These are phyloP conservation scores for Bradysia coprophila DNA, from an alignment of 1,140 invertebrate species.

Conservation along the genomic window DNA sequence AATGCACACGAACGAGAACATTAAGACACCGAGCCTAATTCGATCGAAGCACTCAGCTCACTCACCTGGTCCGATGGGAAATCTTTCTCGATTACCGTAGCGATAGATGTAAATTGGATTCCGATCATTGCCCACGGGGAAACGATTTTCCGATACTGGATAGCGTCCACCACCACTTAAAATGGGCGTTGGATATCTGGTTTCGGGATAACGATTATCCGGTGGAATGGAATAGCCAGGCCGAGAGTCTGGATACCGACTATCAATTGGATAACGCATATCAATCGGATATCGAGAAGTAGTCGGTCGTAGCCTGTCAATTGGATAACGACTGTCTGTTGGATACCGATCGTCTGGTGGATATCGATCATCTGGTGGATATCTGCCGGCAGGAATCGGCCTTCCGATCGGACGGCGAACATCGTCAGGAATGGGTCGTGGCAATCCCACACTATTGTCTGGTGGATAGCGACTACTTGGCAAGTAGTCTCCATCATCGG, in stretches of 20 bases:
- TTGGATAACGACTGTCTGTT: slow-evolving; percentile 3
- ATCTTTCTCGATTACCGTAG: slow-evolving; percentile 14
- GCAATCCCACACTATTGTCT: too few relatives aligned
- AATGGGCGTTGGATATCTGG: slow-evolving; percentile 18
- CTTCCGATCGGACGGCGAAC: neutral
- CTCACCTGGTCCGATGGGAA: slow-evolving; percentile 13
- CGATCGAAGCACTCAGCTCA: too few relatives aligned
- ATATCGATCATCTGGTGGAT: slow-evolving; percentile 11
- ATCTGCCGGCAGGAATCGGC: slow-evolving; percentile 11
- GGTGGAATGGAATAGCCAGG: slow-evolving; percentile 20
- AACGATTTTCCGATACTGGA: slow-evolving; percentile 17
- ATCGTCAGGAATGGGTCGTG: neutral
- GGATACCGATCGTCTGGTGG: slow-evolving; percentile 17
- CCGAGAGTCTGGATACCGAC: slow-evolving; percentile 10
- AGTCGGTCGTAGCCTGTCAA: neutral
- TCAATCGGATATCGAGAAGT: slow-evolving; percentile 12
- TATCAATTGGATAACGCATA: slow-evolving; percentile 7
- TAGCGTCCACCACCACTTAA: slow-evolving; percentile 9
- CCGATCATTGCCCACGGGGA: slow-evolving; percentile 22
- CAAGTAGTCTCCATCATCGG: slow-evolving; percentile 8
- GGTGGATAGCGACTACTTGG: slow-evolving; percentile 10
- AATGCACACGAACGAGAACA: too few relatives aligned
- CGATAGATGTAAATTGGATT: slow-evolving; percentile 23
- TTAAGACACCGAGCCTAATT: too few relatives aligned
- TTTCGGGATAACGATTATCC: slow-evolving; percentile 14